phyloP scores from a whole-genome alignment of 2,888 invertebrate species.

The Sarcophaga caerulescens region DNA sequence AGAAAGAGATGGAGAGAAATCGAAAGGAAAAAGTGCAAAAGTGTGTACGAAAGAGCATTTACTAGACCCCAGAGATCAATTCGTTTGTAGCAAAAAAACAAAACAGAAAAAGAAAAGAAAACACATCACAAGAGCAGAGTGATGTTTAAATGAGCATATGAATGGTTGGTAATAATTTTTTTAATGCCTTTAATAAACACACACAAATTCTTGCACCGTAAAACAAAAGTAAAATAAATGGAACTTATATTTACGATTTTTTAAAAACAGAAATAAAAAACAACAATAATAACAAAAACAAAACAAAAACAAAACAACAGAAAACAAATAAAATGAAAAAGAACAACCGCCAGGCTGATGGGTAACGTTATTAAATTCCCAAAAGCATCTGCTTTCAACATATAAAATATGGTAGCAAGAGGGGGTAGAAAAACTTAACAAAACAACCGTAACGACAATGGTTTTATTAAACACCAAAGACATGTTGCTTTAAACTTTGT shows the following conservation, averaged over 20 bases:
- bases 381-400: conserved; percentile 43
- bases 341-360: conserved; percentile 8
- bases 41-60: conserved; percentile 5
- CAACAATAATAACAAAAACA: too few relatives aligned
- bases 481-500: background rate
- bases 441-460: background rate
- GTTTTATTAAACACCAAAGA: background rate
- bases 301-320: too few relatives aligned
- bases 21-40: background rate
- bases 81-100: conserved; percentile 43
- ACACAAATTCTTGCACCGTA: conserved; percentile 20
- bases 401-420: background rate
- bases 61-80: conserved; percentile 51
- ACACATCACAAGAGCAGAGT: background rate
- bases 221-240: background rate
- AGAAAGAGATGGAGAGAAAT: too few relatives aligned
- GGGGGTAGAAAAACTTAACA: background rate
- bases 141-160: conserved; percentile 43
- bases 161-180: conserved; percentile 37
- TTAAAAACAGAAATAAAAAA: too few relatives aligned
- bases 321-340: background rate
- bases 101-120: too few relatives aligned
- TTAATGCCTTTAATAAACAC: conserved; percentile 57
- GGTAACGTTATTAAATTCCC: conserved; percentile 35
- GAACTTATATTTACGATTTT: too few relatives aligned